Evolutionary conservation across 2,888 invertebrate species (phyloP).

Genomic region (Pardosa pseudoannulata): DNA sequence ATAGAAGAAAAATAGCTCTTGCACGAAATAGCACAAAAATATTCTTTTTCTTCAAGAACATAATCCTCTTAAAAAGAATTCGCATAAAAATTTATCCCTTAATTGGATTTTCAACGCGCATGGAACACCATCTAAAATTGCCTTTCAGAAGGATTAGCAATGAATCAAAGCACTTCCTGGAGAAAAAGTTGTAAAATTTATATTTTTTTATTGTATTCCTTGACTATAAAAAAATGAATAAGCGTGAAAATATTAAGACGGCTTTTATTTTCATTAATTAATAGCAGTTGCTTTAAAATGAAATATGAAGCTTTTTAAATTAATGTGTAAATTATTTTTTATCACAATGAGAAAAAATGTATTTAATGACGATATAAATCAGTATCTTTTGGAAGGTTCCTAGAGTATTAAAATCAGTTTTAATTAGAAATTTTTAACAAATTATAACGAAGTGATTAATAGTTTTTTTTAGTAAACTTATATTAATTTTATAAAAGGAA

Average conservation of each 20-base stretch:
- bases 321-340: too few species aligned
- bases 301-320: not conserved
- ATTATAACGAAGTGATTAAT: too few species aligned
- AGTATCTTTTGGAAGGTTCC: too few species aligned
- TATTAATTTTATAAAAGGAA: too few species aligned
- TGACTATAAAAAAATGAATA: not conserved
- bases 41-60: not conserved
- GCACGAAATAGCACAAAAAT: not conserved
- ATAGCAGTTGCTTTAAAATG: not conserved
- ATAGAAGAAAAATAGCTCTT: too few species aligned
- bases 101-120: not conserved
- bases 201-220: not conserved
- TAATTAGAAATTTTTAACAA: too few species aligned
- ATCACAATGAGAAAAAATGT: too few species aligned
- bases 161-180: not conserved
- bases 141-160: not conserved
- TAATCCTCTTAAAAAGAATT: slow-evolving; percentile 7
- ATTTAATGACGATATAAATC: too few species aligned
- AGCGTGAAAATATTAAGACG: not conserved
- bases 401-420: too few species aligned
- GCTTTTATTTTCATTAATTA: not conserved
- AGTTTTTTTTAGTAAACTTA: too few species aligned
- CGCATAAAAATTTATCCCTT: not conserved
- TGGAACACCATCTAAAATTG: not conserved
- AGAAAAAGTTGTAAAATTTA: not conserved